phyloP scores from a whole-genome alignment of 2,797 vertebrate species.

The Acrocephalus scirpaceus region DNA sequence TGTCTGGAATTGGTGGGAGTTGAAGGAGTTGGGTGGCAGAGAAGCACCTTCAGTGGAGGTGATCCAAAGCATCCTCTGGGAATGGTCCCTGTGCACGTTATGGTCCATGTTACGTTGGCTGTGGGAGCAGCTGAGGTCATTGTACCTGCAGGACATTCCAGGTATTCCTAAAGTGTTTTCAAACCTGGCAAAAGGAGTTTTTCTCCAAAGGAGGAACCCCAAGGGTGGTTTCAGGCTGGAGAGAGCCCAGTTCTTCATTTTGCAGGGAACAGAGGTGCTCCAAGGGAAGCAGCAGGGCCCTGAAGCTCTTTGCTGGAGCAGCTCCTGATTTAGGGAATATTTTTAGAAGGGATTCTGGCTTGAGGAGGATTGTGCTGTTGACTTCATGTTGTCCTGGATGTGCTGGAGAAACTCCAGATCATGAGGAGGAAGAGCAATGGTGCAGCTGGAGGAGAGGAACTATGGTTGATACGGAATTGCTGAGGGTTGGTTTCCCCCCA shows the following conservation, averaged over 20 bases:
- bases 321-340: background rate
- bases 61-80: background rate
- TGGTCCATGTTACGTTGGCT: fast-evolving
- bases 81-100: fast-evolving
- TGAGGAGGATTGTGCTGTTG: background rate
- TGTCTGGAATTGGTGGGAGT: fast-evolving
- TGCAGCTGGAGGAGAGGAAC: background rate
- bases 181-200: background rate
- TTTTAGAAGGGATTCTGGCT: background rate
- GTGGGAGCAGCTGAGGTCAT: background rate
- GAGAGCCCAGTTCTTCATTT: background rate
- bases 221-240: background rate
- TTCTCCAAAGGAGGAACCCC: background rate
- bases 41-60: background rate
- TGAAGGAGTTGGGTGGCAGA: background rate
- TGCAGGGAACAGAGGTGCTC: background rate
- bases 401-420: background rate
- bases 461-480: fast-evolving
- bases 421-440: background rate
- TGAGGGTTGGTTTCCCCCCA: background rate
- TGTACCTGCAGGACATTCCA: background rate
- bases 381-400: background rate
- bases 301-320: background rate
- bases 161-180: background rate
- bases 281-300: background rate